phyloP scores from a whole-genome alignment of 2,888 invertebrate species.

The Matsumyia berberina region DNA sequence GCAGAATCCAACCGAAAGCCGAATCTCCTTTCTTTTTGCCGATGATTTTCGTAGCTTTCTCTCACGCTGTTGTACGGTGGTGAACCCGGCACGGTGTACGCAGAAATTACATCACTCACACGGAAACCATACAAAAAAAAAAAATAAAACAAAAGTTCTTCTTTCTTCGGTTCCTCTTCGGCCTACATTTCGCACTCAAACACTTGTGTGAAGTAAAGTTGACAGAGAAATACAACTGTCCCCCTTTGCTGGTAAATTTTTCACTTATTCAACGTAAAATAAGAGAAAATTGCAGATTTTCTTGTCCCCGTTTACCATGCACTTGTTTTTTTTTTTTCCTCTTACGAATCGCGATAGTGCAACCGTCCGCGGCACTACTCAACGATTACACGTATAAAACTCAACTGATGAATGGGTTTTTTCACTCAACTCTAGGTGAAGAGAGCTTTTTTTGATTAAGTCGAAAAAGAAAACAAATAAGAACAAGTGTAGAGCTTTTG shows the following conservation, averaged over 20 bases:
- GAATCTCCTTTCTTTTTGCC: neutral
- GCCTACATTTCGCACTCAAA: conserved; percentile 67
- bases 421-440: conserved; percentile 58
- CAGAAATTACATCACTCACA: conserved; percentile 73
- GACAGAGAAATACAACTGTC: neutral
- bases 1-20: conserved; percentile 27
- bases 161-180: conserved; percentile 51
- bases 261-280: neutral
- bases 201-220: conserved; percentile 1
- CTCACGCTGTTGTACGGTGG: conserved; percentile 23
- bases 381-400: conserved; percentile 50
- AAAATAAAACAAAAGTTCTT: conserved; percentile 21
- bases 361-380: conserved; percentile 46
- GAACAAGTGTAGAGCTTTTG: conserved; percentile 17
- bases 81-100: conserved; percentile 43
- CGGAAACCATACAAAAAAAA: conserved; percentile 50
- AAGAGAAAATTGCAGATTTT: conserved; percentile 15
- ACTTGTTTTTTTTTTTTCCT: conserved; percentile 3
- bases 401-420: conserved; percentile 55
- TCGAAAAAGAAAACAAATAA: conserved; percentile 5
- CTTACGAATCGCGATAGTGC: conserved; percentile 11
- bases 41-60: conserved; percentile 23
- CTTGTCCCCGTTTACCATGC: neutral
- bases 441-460: conserved; percentile 38
- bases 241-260: neutral